phyloP scores from a whole-genome alignment of 2,113 vertebrate species.

The Cephalophus harveyi region DNA sequence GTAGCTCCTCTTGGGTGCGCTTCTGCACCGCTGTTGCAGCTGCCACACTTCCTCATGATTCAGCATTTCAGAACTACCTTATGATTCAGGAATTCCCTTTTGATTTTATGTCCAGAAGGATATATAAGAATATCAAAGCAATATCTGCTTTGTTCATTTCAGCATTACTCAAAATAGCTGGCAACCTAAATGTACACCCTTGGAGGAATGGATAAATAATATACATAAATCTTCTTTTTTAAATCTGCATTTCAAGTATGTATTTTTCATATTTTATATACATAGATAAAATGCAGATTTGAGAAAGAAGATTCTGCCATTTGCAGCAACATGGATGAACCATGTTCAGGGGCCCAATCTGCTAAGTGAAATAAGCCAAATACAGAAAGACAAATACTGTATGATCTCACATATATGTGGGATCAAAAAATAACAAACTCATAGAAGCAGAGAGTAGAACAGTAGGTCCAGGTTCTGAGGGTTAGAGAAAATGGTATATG shows the following conservation, averaged over 20 bases:
- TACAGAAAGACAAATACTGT: background rate
- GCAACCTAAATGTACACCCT: background rate
- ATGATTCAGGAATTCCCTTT: background rate
- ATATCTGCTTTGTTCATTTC: background rate
- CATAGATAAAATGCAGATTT: background rate
- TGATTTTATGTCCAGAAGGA: background rate
- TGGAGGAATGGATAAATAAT: background rate
- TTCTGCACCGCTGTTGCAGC: background rate
- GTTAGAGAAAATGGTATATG: background rate
- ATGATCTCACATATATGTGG: background rate
- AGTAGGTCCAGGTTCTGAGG: background rate
- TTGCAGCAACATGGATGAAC: background rate
- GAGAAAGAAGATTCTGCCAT: background rate
- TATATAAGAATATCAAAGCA: background rate
- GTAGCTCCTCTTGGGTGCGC: rapidly evolving
- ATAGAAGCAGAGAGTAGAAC: background rate
- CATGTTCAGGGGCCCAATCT: background rate
- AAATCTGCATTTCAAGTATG: background rate
- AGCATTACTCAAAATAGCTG: background rate
- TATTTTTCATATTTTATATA: background rate
- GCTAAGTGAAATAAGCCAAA: background rate
- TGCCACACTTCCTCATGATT: background rate
- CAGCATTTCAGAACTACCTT: background rate
- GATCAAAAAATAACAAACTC: background rate
- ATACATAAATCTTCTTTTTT: background rate